A percentile compares a stretch with the other conserved stretches of the same genome.
Conservation (phyloP, 2,113 vertebrate genomes). For the Mormyrus lacerda region DNA sequence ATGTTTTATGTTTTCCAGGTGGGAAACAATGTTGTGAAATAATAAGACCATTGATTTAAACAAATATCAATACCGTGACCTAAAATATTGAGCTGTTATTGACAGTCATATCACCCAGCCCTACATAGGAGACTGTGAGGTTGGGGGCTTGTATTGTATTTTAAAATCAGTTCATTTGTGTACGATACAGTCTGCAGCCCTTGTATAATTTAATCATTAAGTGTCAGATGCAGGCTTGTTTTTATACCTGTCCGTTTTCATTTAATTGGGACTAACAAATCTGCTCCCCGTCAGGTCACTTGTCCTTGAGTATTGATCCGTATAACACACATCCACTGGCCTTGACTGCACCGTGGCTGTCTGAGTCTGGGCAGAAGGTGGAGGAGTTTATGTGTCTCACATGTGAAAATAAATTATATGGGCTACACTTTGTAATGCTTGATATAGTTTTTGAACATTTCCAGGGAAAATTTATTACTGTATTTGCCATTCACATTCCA, state of each 20-base stretch:
- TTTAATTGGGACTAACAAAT: neutral
- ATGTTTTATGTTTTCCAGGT: neutral
- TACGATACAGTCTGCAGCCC: neutral
- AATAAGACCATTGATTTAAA: neutral
- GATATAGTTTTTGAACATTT: neutral
- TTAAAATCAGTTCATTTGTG: neutral
- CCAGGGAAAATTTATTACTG: neutral
- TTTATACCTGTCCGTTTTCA: neutral
- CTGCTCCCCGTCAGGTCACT: neutral
- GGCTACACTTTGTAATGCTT: neutral
- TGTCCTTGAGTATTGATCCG: conserved; percentile 22
- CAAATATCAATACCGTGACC: neutral
- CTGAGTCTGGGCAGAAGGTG: neutral
- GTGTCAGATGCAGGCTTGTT: neutral
- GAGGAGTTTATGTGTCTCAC: neutral
- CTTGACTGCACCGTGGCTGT: neutral
- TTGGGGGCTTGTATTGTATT: neutral
- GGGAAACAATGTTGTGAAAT: neutral
- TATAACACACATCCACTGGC: neutral
- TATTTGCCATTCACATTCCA: neutral
- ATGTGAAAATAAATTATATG: neutral
- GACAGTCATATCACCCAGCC: neutral
- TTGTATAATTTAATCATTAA: neutral
- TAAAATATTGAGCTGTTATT: neutral
- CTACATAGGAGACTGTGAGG: neutral